phyloP scores from a whole-genome alignment of 1,140 invertebrate genomes.

The Sminthurinus signatus region DNA sequence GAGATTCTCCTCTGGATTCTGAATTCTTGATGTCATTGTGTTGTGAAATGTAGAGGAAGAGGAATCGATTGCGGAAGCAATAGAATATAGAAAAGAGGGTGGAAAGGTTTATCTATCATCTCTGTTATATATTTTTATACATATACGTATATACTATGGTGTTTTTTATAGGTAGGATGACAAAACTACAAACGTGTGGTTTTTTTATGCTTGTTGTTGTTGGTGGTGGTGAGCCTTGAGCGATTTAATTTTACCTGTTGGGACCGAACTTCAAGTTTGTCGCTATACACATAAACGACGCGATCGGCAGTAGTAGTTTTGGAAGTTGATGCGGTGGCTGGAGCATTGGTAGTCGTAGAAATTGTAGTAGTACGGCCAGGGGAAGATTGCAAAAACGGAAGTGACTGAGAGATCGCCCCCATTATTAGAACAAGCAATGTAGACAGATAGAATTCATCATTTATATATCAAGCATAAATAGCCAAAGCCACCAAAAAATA shows the following conservation, averaged over 20 bases:
- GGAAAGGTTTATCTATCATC: background rate
- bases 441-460: too few species aligned
- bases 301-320: slow-evolving; percentile 45
- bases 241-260: slow-evolving; percentile 50
- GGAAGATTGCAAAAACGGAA: slow-evolving; percentile 41
- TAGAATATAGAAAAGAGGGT: background rate
- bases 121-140: background rate
- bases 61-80: background rate
- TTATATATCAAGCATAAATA: too few species aligned
- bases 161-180: too few species aligned
- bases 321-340: slow-evolving; percentile 14
- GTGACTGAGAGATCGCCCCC: slow-evolving; percentile 40
- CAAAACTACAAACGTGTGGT: too few species aligned
- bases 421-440: slow-evolving; percentile 32
- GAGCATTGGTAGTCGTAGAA: slow-evolving; percentile 10
- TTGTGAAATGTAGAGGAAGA: background rate
- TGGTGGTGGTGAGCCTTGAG: too few species aligned
- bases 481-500: slow-evolving; percentile 36
- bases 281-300: slow-evolving; percentile 54
- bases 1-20: background rate
- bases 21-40: background rate
- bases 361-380: slow-evolving; percentile 35
- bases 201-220: too few species aligned
- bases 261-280: slow-evolving; percentile 54
- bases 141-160: background rate